phyloP scores from a whole-genome alignment of 2,797 vertebrate species.

The Mus spretus region DNA sequence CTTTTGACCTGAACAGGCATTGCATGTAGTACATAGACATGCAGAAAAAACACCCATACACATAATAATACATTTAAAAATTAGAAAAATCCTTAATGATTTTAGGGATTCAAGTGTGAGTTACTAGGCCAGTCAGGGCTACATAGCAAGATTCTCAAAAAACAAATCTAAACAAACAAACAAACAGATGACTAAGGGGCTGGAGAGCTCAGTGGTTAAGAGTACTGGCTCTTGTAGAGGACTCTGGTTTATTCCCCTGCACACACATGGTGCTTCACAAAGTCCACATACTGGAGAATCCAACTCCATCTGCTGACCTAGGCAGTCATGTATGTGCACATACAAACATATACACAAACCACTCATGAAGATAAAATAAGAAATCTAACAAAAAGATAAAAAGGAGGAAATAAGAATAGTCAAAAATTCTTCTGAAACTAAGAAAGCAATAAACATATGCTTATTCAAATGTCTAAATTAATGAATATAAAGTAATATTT shows the following conservation, averaged over 20 bases:
- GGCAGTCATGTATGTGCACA: not conserved
- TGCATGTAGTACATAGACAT: not conserved
- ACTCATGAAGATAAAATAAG: not conserved
- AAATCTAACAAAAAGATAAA: not conserved
- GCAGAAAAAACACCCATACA: not conserved
- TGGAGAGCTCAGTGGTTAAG: not conserved
- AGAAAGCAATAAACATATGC: not conserved
- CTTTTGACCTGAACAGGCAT: not conserved
- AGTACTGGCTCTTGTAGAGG: not conserved
- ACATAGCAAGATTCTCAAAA: not conserved
- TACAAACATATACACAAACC: not conserved
- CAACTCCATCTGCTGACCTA: not conserved
- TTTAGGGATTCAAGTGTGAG: not conserved
- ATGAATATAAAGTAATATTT: not conserved
- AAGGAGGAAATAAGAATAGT: not conserved
- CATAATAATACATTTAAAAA: not conserved
- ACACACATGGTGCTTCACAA: not conserved
- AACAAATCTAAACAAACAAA: not conserved
- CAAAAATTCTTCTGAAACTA: constrained; percentile 37
- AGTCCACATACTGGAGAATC: not conserved
- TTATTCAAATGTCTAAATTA: constrained; percentile 11
- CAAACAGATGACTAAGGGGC: not conserved
- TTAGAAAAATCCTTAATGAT: not conserved
- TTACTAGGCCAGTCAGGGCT: not conserved
- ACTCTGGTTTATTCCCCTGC: not conserved